phyloP scores from a whole-genome alignment of 1,140 invertebrate species.

The Telenomus remus region DNA sequence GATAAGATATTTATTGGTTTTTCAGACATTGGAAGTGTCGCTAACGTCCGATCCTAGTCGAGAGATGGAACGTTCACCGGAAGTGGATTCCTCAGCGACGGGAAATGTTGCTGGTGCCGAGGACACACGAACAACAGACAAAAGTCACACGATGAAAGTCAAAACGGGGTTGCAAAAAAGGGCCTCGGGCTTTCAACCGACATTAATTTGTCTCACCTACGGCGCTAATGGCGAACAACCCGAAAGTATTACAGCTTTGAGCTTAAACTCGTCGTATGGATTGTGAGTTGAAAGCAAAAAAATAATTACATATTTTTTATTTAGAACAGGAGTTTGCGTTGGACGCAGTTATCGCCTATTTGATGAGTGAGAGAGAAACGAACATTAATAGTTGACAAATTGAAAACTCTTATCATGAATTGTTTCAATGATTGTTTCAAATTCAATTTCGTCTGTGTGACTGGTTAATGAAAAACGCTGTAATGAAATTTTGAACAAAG shows the following conservation, averaged over 20 bases:
- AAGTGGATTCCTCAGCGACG: conserved; percentile 83
- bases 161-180: conserved; percentile 86
- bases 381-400: too few species aligned
- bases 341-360: not conserved
- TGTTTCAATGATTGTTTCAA: not conserved
- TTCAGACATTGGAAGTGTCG: conserved; percentile 90
- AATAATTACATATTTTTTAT: not conserved
- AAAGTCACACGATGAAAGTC: conserved; percentile 80
- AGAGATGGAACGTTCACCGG: conserved; percentile 85
- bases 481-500: not conserved
- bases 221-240: conserved; percentile 87
- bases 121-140: conserved; percentile 71
- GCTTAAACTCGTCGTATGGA: conserved; percentile 96
- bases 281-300: conserved; percentile 84
- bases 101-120: conserved; percentile 77
- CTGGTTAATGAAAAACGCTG: not conserved
- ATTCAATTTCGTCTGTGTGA: not conserved
- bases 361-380: too few species aligned
- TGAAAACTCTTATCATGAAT: too few species aligned
- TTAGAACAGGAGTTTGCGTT: too few species aligned
- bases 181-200: conserved; percentile 94
- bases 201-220: conserved; percentile 93
- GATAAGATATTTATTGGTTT: not conserved
- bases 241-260: conserved; percentile 90
- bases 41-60: conserved; percentile 89